Conservation (phyloP, 2,888 invertebrate genomes). For the Coenonympha arcania region DNA sequence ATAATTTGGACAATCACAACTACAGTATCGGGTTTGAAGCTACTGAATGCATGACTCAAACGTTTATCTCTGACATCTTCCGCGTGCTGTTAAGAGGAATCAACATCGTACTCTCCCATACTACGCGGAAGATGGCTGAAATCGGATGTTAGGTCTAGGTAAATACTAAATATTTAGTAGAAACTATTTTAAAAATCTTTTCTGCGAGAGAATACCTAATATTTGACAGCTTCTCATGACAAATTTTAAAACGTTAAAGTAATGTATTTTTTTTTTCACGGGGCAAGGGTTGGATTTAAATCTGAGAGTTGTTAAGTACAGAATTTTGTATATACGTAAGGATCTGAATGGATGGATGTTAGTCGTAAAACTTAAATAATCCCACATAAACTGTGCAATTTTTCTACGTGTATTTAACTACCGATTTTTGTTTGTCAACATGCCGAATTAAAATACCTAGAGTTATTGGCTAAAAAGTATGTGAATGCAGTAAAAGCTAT, state of each 20-base stretch:
- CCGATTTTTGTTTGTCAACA: conserved; percentile 32
- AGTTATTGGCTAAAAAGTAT: conserved; percentile 51
- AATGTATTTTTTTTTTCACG: conserved; percentile 43
- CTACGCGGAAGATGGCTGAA: too few relatives aligned
- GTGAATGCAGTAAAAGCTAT: conserved; percentile 67
- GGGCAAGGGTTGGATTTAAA: conserved; percentile 47
- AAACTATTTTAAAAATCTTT: too few relatives aligned
- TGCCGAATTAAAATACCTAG: conserved; percentile 63
- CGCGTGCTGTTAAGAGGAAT: too few relatives aligned
- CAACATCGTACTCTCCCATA: too few relatives aligned
- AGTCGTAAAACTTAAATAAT: conserved; percentile 37
- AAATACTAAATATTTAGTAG: too few relatives aligned
- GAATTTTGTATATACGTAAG: conserved; percentile 65
- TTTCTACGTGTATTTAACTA: conserved; percentile 38
- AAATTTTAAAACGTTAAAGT: neutral
- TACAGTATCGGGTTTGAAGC: too few relatives aligned
- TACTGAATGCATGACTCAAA: too few relatives aligned
- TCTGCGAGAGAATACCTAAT: too few relatives aligned
- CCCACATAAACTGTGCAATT: conserved; percentile 40
- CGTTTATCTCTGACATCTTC: too few relatives aligned
- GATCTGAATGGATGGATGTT: conserved; percentile 39
- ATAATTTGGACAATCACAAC: too few relatives aligned
- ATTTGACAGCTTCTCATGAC: too few relatives aligned
- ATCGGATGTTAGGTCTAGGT: too few relatives aligned
- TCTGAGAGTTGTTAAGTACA: conserved; percentile 46